Evolutionary conservation across 1,140 invertebrate species (phyloP), one percentile per base, ranked within the genome.

Genomic region (Paramacrobiotus metropolitanus): DNA sequence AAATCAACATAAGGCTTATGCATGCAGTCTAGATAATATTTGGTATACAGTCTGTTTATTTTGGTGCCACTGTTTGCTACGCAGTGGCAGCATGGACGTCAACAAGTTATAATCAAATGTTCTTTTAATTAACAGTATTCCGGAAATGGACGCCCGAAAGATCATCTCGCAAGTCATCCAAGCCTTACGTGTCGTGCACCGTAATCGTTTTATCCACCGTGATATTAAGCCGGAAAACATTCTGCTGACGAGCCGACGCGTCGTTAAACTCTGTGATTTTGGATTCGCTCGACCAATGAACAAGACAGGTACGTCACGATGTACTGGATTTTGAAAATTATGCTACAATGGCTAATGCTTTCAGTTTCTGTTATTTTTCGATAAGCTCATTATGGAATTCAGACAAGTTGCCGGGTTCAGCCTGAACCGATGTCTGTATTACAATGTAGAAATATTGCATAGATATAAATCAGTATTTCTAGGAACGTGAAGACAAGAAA

Each of bases 171-270:
- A 55, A 24, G 15, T 55, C 15, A 9, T 55, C 15, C 48, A 55
- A 24, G 48, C 48, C 24, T 4, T 55, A 9, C 15, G 28, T 15
- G 15, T 28, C 4, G 15, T 55, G 4, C 48, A 55, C 24, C 15
- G 28, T 9, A 15, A 55, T 9, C 15, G 24, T 24, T 55, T 89
- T 66, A 86, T 92, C 67, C 87, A 92, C 70, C 75, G 87, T 30
- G 87, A 90, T 71, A 79, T 90, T 4, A 92, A 92, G 69, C 86
- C 87, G n/a, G 87, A 90, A 70, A 92, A 92, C 69, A 81, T 92
- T 18, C 73, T 90, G 29, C 82, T 90, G 0, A 87, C 85, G 28
- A 79, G 80, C 60, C 75, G 78, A 31, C 85, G 86, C 0, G 80
- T 89, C 1, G 81, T 90, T 2, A 90, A 91, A 72, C 73, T 90